Conservation (phyloP, 2,113 vertebrate genomes). For the Gymnorhina tibicen region DNA sequence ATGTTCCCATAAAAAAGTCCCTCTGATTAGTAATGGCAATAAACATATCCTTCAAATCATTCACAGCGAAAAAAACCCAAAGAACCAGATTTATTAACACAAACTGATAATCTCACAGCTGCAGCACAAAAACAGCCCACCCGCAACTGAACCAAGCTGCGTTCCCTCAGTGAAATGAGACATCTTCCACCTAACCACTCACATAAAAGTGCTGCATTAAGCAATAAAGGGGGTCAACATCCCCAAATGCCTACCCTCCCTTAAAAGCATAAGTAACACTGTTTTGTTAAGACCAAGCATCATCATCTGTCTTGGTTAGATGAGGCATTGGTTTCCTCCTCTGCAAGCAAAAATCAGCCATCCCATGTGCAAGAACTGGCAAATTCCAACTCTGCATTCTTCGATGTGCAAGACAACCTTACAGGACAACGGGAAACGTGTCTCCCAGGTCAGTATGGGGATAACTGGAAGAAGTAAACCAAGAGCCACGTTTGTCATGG, state of each 20-base stretch:
- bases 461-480: neutral
- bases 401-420: neutral
- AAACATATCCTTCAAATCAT: neutral
- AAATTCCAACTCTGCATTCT: neutral
- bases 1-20: neutral
- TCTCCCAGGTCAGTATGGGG: neutral
- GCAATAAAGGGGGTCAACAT: neutral
- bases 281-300: neutral
- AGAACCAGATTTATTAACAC: neutral
- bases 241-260: neutral
- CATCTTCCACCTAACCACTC: neutral
- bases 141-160: neutral
- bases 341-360: neutral
- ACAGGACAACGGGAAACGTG: fast-evolving
- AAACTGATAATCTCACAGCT: neutral
- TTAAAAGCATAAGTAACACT: neutral
- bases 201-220: neutral
- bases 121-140: neutral
- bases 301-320: neutral
- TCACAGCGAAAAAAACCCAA: neutral
- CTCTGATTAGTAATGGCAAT: neutral
- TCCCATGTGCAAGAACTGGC: neutral
- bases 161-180: neutral
- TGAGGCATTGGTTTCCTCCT: neutral
- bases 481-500: neutral